A percentile compares a stretch with the other conserved stretches of the same genome.
Conservation (phyloP, 2,888 invertebrate species). For the Melanostoma mellinum region DNA sequence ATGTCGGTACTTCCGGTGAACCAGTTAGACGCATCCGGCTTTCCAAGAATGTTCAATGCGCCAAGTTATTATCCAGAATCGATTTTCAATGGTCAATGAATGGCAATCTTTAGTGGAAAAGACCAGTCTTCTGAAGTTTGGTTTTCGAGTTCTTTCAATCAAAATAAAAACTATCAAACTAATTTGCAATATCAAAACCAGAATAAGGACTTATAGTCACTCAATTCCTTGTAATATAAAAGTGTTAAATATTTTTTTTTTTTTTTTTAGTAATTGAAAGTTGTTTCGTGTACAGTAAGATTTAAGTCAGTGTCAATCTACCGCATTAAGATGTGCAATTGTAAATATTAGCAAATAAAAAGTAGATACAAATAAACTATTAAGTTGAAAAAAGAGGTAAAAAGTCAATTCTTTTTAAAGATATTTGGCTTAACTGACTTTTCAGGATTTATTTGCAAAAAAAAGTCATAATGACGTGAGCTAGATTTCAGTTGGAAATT, state of each 20-base stretch:
- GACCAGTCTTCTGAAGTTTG: slow-evolving; percentile 5
- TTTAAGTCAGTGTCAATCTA: slow-evolving; percentile 33
- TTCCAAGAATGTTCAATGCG: slow-evolving; percentile 81
- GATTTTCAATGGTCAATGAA: slow-evolving; percentile 81
- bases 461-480: too few species aligned
- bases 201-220: slow-evolving; percentile 27
- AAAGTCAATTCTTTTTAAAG: neutral
- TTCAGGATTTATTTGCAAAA: too few species aligned
- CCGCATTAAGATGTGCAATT: slow-evolving; percentile 64
- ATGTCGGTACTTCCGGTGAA: slow-evolving; percentile 81
- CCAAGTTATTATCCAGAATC: slow-evolving; percentile 81
- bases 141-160: slow-evolving; percentile 28
- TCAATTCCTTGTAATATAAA: slow-evolving; percentile 43
- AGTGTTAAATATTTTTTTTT: slow-evolving; percentile 46
- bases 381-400: neutral
- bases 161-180: slow-evolving; percentile 22
- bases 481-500: too few species aligned
- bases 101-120: neutral
- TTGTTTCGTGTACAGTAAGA: slow-evolving; percentile 59
- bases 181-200: slow-evolving; percentile 55
- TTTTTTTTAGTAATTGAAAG: slow-evolving; percentile 15
- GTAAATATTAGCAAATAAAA: slow-evolving; percentile 62
- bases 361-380: slow-evolving; percentile 46
- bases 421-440: neutral
- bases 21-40: slow-evolving; percentile 80